A percentile compares a stretch with the other conserved stretches of the same genome.
These are phyloP conservation scores for Papilio polyxenes DNA, from an alignment of 1,140 invertebrate genomes.

Conservation along the genomic window DNA sequence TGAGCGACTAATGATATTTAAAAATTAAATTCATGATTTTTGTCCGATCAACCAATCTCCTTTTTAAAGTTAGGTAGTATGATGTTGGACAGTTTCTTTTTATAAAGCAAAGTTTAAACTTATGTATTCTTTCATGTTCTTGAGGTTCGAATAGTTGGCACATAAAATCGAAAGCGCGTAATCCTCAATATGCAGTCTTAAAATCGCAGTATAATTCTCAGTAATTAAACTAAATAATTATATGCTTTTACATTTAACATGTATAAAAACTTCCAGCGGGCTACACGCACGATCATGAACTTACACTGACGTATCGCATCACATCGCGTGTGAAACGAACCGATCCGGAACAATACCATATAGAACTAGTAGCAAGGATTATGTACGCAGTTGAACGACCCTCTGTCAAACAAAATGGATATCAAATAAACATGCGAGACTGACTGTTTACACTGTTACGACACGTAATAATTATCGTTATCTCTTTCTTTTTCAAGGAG, in stretches of 20 bases:
- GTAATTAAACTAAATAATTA: not conserved
- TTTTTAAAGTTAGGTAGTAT: too few relatives aligned
- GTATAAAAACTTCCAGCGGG: not conserved
- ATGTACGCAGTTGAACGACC: slow-evolving; percentile 15
- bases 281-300: slow-evolving; percentile 46
- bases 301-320: slow-evolving; percentile 37
- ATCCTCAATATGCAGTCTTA: not conserved
- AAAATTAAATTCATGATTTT: too few relatives aligned
- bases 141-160: not conserved
- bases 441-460: not conserved
- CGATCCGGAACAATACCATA: slow-evolving; percentile 40
- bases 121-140: too few relatives aligned
- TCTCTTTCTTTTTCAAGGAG: not conserved
- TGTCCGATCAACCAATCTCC: too few relatives aligned
- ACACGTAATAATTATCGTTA: not conserved
- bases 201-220: too few relatives aligned
- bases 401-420: not conserved
- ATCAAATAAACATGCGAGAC: not conserved
- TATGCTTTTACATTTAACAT: slow-evolving; percentile 16
- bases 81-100: too few relatives aligned
- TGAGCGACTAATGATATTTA: too few relatives aligned
- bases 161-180: not conserved
- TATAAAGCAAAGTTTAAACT: too few relatives aligned
- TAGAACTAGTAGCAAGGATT: slow-evolving; percentile 2
- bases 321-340: slow-evolving; percentile 46